Base-by-base conservation (phyloP, 2,888 invertebrate genomes). In the Odontothrips loti region DNA sequence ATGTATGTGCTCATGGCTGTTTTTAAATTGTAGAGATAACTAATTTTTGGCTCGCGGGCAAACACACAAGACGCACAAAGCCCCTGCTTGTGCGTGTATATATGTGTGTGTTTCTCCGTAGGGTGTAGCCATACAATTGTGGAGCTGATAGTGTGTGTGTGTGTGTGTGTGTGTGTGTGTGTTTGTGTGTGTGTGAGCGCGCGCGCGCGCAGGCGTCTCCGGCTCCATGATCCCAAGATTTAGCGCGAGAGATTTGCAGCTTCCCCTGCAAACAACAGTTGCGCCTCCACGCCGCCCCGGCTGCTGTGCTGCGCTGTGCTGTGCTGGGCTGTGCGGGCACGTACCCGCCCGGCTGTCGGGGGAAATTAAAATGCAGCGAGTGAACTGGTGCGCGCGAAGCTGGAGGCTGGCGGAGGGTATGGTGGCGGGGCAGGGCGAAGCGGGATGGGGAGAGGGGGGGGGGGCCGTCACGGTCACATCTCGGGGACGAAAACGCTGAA, bases 321-420 rank as follows among this genome's bases (percentile, higher is more conserved):
- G 58, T 17, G 51, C 15, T 51, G 15, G 3, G 51, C 58, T n/a
- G 58, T 6, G 58, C 58, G 58, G 17, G 27, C 68, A 23, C 68
- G 68, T 75, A 27, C 68, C 20, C 15, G 51, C 51, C 17, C 1
- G 9, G 68, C 68, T 75, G 68, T 75, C 68, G 27, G 68, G 68
- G 27, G 68, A 27, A 27, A 75, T 75, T 75, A 75, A 75, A 75
- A 75, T 75, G 68, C 68, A 75, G 68, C 23, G 23, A 27, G 68
- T 75, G 23, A n/a, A 17, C 34, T 43, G 34, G 34, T 6, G 34
- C 34, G 34, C 34, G 34, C 34, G 34, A 43, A 43, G 34, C 34
- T 2, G 34, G 34, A n/a, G n/a, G n/a, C n/a, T 48, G 48, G 15
- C 20, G 51, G 17, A n/a, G 58, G 17, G 58, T 15, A 15, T 11